Percentiles rank a stretch among this genome's conserved stretches.
These are phyloP conservation scores for Molorchus minor DNA, from an alignment of 2,888 invertebrate genomes.

Conservation along the genomic window DNA sequence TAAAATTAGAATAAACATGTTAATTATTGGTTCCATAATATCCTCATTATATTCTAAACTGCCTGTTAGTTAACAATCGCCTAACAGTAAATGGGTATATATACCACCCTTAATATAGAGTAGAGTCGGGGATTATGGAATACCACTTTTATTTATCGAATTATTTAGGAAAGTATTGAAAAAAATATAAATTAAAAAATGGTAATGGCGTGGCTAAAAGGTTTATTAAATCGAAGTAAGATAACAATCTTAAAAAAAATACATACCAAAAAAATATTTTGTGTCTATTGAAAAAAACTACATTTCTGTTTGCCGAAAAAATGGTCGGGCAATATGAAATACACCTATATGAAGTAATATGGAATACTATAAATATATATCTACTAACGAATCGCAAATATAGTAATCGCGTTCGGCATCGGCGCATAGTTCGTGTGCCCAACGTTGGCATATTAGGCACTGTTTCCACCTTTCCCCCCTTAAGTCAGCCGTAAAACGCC, in stretches of 20 bases:
- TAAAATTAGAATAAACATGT: no score
- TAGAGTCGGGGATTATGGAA: constrained; percentile 28
- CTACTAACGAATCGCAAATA: neutral
- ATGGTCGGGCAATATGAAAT: constrained; percentile 22
- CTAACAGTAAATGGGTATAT: no score
- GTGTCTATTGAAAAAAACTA: constrained; percentile 10
- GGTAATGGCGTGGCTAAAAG: constrained; percentile 11
- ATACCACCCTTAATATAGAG: no score
- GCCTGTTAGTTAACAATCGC: no score
- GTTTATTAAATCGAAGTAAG: constrained; percentile 18
- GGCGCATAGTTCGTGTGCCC: neutral
- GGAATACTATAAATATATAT: constrained; percentile 24
- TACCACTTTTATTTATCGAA: constrained; percentile 19
- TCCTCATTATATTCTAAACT: no score
- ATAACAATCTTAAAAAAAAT: constrained; percentile 14
- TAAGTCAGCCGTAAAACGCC: neutral
- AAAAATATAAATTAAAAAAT: constrained; percentile 22
- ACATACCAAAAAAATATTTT: constrained; percentile 16
- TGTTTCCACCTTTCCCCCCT: neutral
- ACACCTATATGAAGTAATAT: constrained; percentile 16
- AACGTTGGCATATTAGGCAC: neutral
- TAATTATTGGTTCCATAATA: no score
- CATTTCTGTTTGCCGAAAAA: constrained; percentile 21
- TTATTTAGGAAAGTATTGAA: constrained; percentile 18
- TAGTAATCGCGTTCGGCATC: neutral